Evolutionary conservation across 2,797 vertebrate species (phyloP).

Genomic region (Delichon dasypus): DNA sequence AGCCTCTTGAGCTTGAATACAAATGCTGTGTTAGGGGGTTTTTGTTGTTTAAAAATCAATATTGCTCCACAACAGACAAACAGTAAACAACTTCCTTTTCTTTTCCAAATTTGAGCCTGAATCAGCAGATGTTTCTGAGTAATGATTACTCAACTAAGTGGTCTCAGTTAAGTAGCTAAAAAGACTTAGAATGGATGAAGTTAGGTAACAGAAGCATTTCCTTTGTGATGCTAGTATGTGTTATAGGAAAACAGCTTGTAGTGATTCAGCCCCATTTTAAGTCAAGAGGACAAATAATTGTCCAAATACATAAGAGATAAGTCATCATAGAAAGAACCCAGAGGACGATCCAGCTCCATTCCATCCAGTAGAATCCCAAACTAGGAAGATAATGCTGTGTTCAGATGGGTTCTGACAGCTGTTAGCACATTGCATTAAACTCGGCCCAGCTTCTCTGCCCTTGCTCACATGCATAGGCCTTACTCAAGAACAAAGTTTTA

Average conservation of each 20-base stretch:
- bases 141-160: not conserved
- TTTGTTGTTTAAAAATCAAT: not conserved
- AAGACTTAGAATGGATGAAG: not conserved
- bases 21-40: not conserved
- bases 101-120: not conserved
- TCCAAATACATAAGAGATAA: not conserved
- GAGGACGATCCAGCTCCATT: not conserved
- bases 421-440: no score
- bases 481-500: not conserved
- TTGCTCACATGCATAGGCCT: not conserved
- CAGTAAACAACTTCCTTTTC: not conserved
- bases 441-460: not conserved
- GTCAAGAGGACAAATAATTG: not conserved
- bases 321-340: not conserved
- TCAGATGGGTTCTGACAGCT: not conserved
- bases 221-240: accelerated
- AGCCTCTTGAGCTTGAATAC: not conserved
- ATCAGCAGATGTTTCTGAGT: not conserved
- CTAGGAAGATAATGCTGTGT: not conserved
- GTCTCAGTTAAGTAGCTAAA: not conserved
- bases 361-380: not conserved
- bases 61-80: not conserved
- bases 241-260: not conserved
- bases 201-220: not conserved
- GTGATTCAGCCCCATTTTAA: not conserved